phyloP scores from a whole-genome alignment of 2,888 invertebrate species.

The Lasioglossum pauxillum region DNA sequence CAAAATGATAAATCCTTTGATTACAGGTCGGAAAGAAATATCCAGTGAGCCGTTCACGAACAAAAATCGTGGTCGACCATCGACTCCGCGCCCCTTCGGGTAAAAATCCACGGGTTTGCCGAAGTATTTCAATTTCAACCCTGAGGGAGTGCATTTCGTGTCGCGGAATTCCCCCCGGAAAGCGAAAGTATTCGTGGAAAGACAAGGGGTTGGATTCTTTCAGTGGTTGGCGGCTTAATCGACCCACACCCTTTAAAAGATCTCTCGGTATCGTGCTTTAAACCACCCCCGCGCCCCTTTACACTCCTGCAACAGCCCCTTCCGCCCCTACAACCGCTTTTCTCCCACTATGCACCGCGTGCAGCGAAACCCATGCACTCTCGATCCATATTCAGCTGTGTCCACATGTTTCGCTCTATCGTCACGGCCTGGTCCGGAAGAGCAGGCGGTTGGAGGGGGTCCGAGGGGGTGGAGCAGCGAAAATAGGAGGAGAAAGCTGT shows the following conservation, averaged over 20 bases:
- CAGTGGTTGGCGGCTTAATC: slow-evolving; percentile 11
- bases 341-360: neutral
- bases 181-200: slow-evolving; percentile 22
- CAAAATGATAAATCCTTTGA: neutral
- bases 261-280: slow-evolving; percentile 20
- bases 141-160: slow-evolving; percentile 22
- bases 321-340: neutral
- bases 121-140: slow-evolving; percentile 26
- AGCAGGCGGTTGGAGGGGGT: neutral
- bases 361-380: slow-evolving; percentile 18
- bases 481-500: neutral
- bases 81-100: neutral
- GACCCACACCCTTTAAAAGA: slow-evolving; percentile 14
- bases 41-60: neutral
- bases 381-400: slow-evolving; percentile 20
- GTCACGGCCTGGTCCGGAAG: neutral
- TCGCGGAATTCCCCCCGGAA: slow-evolving; percentile 15
- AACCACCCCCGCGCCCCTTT: neutral
- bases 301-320: neutral
- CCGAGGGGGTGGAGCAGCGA: neutral
- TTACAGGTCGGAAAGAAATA: neutral
- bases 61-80: neutral
- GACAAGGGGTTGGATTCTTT: slow-evolving; percentile 19
- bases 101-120: slow-evolving; percentile 6
- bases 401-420: slow-evolving; percentile 15